Evolutionary conservation across 2,888 invertebrate genomes (phyloP), one percentile per base, ranked within the genome.

Genomic region (Heliconius ismenius): DNA sequence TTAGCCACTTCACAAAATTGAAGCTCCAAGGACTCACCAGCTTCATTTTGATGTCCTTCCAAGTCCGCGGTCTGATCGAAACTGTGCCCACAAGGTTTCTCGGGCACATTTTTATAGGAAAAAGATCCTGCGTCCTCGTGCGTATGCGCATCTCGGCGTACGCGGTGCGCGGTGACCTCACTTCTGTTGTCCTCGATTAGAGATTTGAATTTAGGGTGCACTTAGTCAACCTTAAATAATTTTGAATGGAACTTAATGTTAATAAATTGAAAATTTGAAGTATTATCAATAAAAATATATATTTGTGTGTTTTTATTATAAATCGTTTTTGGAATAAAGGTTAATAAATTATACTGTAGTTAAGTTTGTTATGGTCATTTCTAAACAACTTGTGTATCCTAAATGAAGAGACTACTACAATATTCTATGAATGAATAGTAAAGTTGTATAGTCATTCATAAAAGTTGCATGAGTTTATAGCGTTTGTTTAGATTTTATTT

Each of bases 21-120:
- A 70, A 83, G 76, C 76, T 79, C 80, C 86, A 92, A 92, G 93
- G 92, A 93, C 94, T 94, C 90, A 94, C 94, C 94, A 92, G 89
- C 87, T 89, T 93, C 93, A 93, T 93, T 81, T 88, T 88, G 84
- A 83, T 89, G 91, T 93, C 93, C 92, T 93, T 92, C 91, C 90
- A 85, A 84, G 85, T 83, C 86, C 86, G 88, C 87, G 88, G 83
- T 87, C 84, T 83, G 88, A 86, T 86, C 86, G 87, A 86, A 84
- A 93, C 92, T 94, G 93, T 90, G 88, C 81, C 87, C 84, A 83
- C 81, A 84, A 85, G 88, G 88, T 88, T 88, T 89, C 89, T 88
- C 83, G 81, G 81, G 83, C 83, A 88, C 88, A 89, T 90, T 91
- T 92, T 91, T 93, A 92, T 92, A 92, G 87, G 88, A 81, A 89